Conservation (phyloP, 2,113 vertebrate species). For the Clinocottus analis region DNA sequence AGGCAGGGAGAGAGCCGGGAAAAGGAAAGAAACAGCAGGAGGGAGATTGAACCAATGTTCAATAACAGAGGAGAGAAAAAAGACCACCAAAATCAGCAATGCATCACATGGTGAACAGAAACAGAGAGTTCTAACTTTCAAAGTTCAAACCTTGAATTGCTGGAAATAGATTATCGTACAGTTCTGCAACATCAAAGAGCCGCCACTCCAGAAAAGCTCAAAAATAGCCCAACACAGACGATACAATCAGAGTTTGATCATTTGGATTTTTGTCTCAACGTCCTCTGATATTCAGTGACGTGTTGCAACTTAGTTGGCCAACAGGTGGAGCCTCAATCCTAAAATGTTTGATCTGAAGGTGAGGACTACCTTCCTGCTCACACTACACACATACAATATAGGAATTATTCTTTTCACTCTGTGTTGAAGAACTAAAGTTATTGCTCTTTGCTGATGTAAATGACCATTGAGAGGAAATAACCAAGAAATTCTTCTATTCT, state of each 20-base stretch:
- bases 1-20: neutral
- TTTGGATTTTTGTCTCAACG: slow-evolving; percentile 9
- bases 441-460: neutral
- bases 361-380: neutral
- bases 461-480: neutral
- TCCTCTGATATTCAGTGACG: slow-evolving; percentile 17
- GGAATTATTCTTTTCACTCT: neutral
- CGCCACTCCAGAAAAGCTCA: slow-evolving; percentile 1
- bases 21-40: slow-evolving; percentile 32
- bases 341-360: slow-evolving; percentile 1
- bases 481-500: neutral
- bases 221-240: neutral
- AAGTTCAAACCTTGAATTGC: slow-evolving; percentile 13
- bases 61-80: slow-evolving; percentile 21
- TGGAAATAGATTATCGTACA: slow-evolving; percentile 28
- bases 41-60: slow-evolving; percentile 26
- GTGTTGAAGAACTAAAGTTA: neutral
- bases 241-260: neutral
- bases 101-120: slow-evolving; percentile 11
- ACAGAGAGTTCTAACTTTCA: neutral
- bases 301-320: slow-evolving; percentile 38
- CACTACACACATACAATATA: neutral
- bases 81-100: slow-evolving; percentile 14
- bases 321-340: slow-evolving; percentile 60
- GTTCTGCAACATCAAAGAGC: slow-evolving; percentile 46